Base-by-base conservation (phyloP, 1,140 invertebrate genomes). In the Halotydeus destructor region DNA sequence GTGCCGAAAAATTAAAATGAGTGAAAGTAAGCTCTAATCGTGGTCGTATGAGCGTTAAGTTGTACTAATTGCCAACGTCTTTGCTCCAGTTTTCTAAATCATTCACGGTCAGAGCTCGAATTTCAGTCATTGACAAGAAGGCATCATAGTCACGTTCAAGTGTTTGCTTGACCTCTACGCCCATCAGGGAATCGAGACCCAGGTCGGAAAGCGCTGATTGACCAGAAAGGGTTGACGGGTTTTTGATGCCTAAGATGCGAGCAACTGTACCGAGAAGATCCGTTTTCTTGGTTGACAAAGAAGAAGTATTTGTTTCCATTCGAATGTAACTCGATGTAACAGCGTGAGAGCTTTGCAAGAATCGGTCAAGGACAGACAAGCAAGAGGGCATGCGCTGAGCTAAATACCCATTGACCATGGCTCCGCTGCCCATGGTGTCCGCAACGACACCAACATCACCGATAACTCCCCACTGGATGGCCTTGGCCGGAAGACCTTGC, bases 121-220 rank as follows among this genome's bases (percentile, higher is more conserved):
- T 38, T 2, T 39, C 37, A 3, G 19, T 8, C 9, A 35, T 22
- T 9, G 36, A n/a, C 5, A 48, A 23, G 3, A 18, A 26, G 9
- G 93, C 55, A 58, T 93, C 83, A 59, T 78, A 89, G 50, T 82
- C 82, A 38, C 84, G 69, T 57, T 96, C 86, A 8, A 97, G 60
- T 0, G 78, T 84, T 57, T 96, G 86, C 61, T 93, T 93, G 46
- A 97, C 85, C 66, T 97, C 89, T 0, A 89, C 83, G 38, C 83
- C 85, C 86, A 96, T 96, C 25, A 97, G 62, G 0, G 85, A 93
- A 55, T 97, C 91, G 72, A 97, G 82, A 34, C 91, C 89, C 12
- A 96, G 67, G 56, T 96, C 89, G 12, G 78, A 78, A 6, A 97
- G 61, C 19, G 71, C 78, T 1, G 74, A 67, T 5, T 70, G 68